phyloP scores from a whole-genome alignment of 2,113 vertebrate genomes.

The Hydropotes inermis region DNA sequence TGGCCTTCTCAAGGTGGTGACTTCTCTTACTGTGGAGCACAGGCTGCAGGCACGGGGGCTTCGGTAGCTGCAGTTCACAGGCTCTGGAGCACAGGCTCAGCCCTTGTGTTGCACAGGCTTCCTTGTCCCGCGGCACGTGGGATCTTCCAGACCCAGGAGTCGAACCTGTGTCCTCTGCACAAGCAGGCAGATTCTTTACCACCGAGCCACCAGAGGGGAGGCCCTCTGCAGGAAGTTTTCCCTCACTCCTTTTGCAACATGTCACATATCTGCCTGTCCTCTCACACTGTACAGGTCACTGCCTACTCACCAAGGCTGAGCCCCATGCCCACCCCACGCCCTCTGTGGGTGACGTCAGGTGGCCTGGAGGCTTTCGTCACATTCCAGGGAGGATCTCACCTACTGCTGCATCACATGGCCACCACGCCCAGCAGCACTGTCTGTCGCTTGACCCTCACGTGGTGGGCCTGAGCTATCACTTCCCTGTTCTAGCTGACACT shows the following conservation, averaged over 20 bases:
- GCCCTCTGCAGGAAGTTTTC: not conserved
- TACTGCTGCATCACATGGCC: rapidly evolving
- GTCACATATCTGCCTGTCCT: not conserved
- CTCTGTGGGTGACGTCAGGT: not conserved
- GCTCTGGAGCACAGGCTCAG: not conserved
- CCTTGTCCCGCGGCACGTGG: not conserved
- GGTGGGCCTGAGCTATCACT: not conserved
- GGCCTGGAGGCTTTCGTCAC: not conserved
- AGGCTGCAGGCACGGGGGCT: not conserved
- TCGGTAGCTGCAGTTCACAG: not conserved
- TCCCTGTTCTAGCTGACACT: not conserved
- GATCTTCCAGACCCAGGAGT: not conserved
- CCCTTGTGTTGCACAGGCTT: not conserved
- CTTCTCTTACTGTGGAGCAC: not conserved
- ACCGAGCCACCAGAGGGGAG: not conserved
- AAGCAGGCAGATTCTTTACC: not conserved
- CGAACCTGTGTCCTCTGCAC: not conserved
- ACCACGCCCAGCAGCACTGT: too few relatives aligned
- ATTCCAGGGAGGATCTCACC: not conserved
- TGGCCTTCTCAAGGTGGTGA: not conserved
- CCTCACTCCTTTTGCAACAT: not conserved
- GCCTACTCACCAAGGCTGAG: not conserved
- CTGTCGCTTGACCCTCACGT: rapidly evolving
- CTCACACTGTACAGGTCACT: not conserved
- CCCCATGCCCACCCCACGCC: rapidly evolving